Conservation (phyloP, 2,888 invertebrate species). For the Brachypalpus laphriformis region DNA sequence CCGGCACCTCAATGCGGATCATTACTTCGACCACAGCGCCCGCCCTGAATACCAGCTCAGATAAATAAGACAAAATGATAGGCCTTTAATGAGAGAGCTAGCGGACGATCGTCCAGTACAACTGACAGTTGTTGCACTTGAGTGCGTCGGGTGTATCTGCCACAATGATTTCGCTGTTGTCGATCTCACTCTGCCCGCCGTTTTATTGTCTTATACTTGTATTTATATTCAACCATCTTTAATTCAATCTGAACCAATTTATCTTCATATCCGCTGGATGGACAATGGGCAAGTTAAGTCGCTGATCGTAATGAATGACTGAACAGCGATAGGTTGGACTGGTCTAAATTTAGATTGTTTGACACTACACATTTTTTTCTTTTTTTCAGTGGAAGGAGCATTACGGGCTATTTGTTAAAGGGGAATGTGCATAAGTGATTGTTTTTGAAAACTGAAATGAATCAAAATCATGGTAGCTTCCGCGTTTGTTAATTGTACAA, state of each 20-base stretch:
- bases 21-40: slow-evolving; percentile 59
- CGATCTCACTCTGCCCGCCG: not conserved
- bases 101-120: slow-evolving; percentile 32
- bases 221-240: slow-evolving; percentile 56
- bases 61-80: slow-evolving; percentile 70
- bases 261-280: slow-evolving; percentile 66
- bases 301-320: slow-evolving; percentile 41
- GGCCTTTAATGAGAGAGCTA: slow-evolving; percentile 63
- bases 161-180: slow-evolving; percentile 22
- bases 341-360: not conserved
- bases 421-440: too few relatives aligned
- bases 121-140: slow-evolving; percentile 69
- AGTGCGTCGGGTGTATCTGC: slow-evolving; percentile 44
- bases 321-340: not conserved
- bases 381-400: not conserved
- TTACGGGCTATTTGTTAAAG: not conserved
- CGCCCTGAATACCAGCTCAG: slow-evolving; percentile 51
- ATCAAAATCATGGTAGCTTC: too few relatives aligned
- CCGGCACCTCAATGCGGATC: slow-evolving; percentile 47
- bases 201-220: slow-evolving; percentile 33
- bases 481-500: too few relatives aligned
- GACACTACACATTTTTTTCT: not conserved
- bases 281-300: slow-evolving; percentile 39
- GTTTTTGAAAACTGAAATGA: too few relatives aligned
- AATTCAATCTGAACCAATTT: slow-evolving; percentile 71